Evolutionary conservation across 2,797 vertebrate genomes (phyloP), one percentile per base, ranked within the genome.

Genomic region (Artibeus jamaicensis): DNA sequence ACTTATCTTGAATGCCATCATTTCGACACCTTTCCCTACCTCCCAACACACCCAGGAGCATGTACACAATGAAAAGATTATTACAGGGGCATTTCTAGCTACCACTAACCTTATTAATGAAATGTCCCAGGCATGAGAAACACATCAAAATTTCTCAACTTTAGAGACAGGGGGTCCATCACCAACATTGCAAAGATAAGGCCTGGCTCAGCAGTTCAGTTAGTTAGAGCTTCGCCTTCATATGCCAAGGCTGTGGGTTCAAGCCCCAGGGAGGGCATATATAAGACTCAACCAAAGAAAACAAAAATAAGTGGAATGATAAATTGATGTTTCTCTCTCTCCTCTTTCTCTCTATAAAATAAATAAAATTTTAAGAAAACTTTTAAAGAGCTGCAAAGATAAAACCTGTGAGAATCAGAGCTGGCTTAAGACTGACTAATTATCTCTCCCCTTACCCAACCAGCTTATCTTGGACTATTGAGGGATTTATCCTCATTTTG

Each of bases 401-500:
- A 97, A 98, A 98, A 97, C 82, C 97, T 96, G 42, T 92, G 91
- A 93, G 96, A 98, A 92, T 92, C 44, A 90, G 94, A 91, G 81
- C 0, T 97, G 97, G 97, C 74, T 4, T 97, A 88, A 5, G 32
- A 97, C 68, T 83, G 71, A 95, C 70, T 84, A 78, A 96, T 96
- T 94, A 95, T 97, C 96, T 93, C 88, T 73, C 48, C 57, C 85
- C 59, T 96, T 89, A 94, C 95, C 88, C 91, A 96, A 84, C 55
- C 86, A 96, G 87, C 97, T 98, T 97, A 97, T 93, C 96, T 98
- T 87, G 97, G 93, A 96, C 97, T 97, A 97, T 93, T 98, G 98
- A 98, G 96, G 96, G 98, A 97, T 94, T 96, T 93, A 97, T 87
- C 98, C 98, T 98, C 89, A 96, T 98, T 98, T 98, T 98, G 96